These are phyloP conservation scores for Zosterops hypoxanthus DNA, from an alignment of 2,113 vertebrate species.

Conservation along the genomic window DNA sequence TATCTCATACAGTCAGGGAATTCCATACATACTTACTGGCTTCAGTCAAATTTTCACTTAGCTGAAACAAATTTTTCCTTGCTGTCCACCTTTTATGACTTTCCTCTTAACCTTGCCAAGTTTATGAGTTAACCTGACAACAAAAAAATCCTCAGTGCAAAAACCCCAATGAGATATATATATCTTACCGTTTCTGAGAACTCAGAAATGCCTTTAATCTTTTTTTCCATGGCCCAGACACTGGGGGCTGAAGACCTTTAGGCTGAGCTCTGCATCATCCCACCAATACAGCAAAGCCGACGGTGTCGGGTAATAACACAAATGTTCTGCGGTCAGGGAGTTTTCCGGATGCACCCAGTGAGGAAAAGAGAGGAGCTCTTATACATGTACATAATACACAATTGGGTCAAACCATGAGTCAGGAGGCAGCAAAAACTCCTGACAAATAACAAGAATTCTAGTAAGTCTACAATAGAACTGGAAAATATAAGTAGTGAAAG, in stretches of 20 bases:
- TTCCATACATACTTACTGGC: background rate
- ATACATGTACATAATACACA: background rate
- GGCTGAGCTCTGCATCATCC: background rate
- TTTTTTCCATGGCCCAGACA: background rate
- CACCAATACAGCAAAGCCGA: background rate
- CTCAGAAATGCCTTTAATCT: background rate
- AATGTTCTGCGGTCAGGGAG: background rate
- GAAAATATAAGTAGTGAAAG: background rate
- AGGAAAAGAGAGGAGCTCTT: background rate
- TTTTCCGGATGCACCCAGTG: background rate
- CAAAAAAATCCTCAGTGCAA: background rate
- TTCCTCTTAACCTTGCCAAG: background rate
- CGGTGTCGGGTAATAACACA: rapidly evolving
- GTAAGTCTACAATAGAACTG: background rate
- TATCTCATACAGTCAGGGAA: background rate
- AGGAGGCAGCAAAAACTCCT: background rate
- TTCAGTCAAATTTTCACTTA: background rate
- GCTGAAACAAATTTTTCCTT: background rate
- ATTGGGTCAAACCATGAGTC: background rate
- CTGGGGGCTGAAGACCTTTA: background rate
- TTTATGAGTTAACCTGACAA: background rate
- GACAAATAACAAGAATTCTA: background rate
- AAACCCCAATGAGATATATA: background rate
- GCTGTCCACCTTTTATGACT: background rate
- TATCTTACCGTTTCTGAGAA: background rate